Evolutionary conservation across 1,140 invertebrate genomes (phyloP).

Genomic region (Portunus trituberculatus): DNA sequence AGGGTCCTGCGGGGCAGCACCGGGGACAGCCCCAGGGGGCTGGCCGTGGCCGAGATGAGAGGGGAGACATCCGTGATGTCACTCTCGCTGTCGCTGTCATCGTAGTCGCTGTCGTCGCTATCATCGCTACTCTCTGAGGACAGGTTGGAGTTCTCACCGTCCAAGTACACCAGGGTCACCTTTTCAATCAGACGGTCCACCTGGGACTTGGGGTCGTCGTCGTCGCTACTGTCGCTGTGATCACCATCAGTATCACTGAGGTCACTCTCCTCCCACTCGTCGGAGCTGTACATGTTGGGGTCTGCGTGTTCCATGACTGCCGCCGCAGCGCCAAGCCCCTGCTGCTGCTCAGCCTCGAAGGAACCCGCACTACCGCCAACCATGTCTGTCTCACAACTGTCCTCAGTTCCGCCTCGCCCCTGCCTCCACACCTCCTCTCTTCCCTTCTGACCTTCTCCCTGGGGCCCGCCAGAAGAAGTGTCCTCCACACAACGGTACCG

Average conservation of each 20-base stretch:
- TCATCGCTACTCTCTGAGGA: constrained; percentile 72
- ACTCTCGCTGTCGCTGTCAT: constrained; percentile 74
- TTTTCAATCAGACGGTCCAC: constrained; percentile 76
- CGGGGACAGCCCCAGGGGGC: constrained; percentile 76
- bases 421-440: constrained; percentile 55
- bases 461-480: constrained; percentile 64
- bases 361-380: constrained; percentile 64
- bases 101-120: constrained; percentile 71
- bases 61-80: constrained; percentile 78
- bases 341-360: constrained; percentile 49
- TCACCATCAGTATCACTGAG: constrained; percentile 75
- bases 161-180: constrained; percentile 75
- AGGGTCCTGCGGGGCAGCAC: constrained; percentile 67
- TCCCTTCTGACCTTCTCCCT: constrained; percentile 55
- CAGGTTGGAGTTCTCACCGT: constrained; percentile 77
- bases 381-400: constrained; percentile 46
- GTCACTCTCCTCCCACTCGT: constrained; percentile 77
- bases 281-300: constrained; percentile 66
- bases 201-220: constrained; percentile 77
- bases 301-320: constrained; percentile 67
- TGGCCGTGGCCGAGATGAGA: constrained; percentile 74
- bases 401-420: constrained; percentile 4
- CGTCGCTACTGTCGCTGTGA: constrained; percentile 77
- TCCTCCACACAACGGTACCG: constrained; percentile 71
- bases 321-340: constrained; percentile 30